Base-by-base conservation (phyloP, 30 jellyfish, hydroid and myxozoan genomes). In the Sanderia malayensis region DNA sequence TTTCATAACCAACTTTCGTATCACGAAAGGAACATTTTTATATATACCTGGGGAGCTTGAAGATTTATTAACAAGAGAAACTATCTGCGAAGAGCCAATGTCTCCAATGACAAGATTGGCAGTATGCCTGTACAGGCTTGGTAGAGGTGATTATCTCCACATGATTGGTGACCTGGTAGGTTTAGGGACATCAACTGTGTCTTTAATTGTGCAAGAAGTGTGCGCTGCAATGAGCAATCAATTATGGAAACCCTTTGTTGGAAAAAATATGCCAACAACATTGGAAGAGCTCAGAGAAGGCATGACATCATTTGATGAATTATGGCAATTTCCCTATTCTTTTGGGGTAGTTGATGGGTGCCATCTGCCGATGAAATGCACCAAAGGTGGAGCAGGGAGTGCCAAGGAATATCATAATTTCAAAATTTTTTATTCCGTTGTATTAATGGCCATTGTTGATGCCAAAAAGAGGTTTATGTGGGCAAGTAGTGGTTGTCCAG, bases 401-500 rank as follows among this genome's bases (percentile, higher is more conserved):
- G 89, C 82, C 32, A 78, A 78, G 63, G 89, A 78, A 63, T 78
- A 44, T 23, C 88, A 76, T 46, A 76, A 61, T 37, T 76, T 76
- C 44, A 61, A 76, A n/a, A n/a, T n/a, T n/a, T n/a, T n/a, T n/a
- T n/a, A n/a, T n/a, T n/a, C n/a, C n/a, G n/a, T n/a, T n/a, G n/a
- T n/a, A n/a, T n/a, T n/a, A n/a, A n/a, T n/a, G n/a, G n/a, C n/a
- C n/a, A n/a, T n/a, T n/a, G n/a, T 76, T 62, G 81, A 76, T 76
- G 88, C 88, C 17, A 61, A 63, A 20, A 18, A 62, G 32, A 61
- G 88, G 49, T 76, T 76, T 46, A 28, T 46, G 61, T 76, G 81
- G 88, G 88, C 80, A 61, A 76, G 88, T 46, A 57, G 88, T 63
- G 88, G 88, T 6, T 76, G n/a, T 47, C 88, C 88, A 6, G 81